These are phyloP conservation scores for Tyrophagus putrescentiae DNA, from an alignment of 1,140 invertebrate genomes.

Conservation along the genomic window DNA sequence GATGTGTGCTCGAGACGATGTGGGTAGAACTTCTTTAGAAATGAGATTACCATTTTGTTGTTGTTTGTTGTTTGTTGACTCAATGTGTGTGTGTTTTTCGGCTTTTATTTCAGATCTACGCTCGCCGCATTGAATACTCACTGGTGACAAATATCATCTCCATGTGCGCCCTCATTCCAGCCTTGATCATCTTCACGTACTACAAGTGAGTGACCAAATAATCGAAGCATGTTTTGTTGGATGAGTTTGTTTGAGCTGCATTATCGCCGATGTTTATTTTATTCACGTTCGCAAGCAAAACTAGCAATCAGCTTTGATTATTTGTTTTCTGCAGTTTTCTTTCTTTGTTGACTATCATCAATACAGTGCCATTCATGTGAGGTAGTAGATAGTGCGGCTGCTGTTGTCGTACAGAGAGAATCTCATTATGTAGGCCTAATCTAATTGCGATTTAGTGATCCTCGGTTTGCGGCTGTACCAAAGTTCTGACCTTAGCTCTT, in stretches of 20 bases:
- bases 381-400: no score
- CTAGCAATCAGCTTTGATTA: no score
- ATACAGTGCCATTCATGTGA: no score
- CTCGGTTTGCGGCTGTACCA: no score
- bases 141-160: slow-evolving; percentile 34
- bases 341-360: no score
- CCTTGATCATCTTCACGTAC: slow-evolving; percentile 34
- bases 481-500: no score
- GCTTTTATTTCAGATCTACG: slow-evolving; percentile 18
- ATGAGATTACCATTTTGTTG: not conserved
- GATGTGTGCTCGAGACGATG: slow-evolving; percentile 30
- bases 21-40: slow-evolving; percentile 24
- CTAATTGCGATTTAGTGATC: no score
- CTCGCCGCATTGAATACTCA: slow-evolving; percentile 14
- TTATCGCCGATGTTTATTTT: not conserved
- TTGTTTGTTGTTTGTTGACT: slow-evolving; percentile 2
- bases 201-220: slow-evolving; percentile 29
- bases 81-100: no score
- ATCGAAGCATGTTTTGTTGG: not conserved
- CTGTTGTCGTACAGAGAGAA: no score
- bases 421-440: no score
- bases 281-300: no score
- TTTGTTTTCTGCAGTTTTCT: no score
- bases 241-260: not conserved
- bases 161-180: slow-evolving; percentile 34